phyloP scores from a whole-genome alignment of 92 coral and sea anemone genomes.

The Anthopleura xanthogrammica region DNA sequence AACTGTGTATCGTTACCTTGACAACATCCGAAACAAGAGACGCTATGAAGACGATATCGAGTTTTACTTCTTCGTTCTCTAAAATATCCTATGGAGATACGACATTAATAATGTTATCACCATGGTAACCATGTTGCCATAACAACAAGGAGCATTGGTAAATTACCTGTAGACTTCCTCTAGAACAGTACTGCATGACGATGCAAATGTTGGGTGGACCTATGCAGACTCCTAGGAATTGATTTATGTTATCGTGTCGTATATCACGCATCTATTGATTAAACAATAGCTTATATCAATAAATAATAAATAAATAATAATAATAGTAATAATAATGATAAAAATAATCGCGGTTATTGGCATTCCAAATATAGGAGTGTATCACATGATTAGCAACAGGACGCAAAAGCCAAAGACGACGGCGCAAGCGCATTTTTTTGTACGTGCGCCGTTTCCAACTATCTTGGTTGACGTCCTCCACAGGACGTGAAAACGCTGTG shows the following conservation, averaged over 20 bases:
- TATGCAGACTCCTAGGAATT: conserved; percentile 92
- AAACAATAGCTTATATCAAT: neutral
- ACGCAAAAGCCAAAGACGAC: too few species aligned
- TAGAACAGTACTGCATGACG: conserved; percentile 85
- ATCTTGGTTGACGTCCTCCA: too few species aligned
- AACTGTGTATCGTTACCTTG: conserved; percentile 51
- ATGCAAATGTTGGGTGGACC: conserved; percentile 84
- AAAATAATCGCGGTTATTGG: neutral
- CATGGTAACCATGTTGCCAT: neutral
- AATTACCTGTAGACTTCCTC: conserved; percentile 92
- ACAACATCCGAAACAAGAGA: conserved; percentile 91
- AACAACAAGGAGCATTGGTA: neutral
- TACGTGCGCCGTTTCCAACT: too few species aligned
- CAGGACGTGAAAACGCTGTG: too few species aligned
- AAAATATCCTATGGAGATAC: conserved; percentile 73
- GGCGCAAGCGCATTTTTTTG: too few species aligned
- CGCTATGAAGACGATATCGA: conserved; percentile 91
- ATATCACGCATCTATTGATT: conserved; percentile 83
- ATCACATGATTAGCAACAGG: neutral
- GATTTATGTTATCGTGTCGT: conserved; percentile 88
- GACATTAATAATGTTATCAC: neutral
- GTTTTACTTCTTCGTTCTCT: conserved; percentile 86
- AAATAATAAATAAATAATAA: neutral
- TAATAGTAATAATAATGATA: neutral
- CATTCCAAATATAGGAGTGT: neutral